Base-by-base conservation (phyloP, 2,113 vertebrate species). In the Oncorhynchus keta region DNA sequence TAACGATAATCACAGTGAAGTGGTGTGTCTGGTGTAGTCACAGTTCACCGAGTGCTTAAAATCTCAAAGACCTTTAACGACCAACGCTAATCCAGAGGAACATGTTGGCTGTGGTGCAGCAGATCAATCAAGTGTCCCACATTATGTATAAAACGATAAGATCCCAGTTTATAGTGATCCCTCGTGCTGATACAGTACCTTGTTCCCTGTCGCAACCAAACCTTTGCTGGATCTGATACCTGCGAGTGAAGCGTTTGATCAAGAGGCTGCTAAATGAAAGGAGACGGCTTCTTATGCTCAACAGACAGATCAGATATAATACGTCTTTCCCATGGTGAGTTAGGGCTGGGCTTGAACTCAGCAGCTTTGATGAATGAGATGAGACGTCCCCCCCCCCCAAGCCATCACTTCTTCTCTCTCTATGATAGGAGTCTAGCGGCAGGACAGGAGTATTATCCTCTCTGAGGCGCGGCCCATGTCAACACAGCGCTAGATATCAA, bases 231-330 rank as follows among this genome's bases (percentile, higher is more conserved):
- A 70, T 71, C 72, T 70, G 68, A 75, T 65, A 49, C 65, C 72
- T 35, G 68, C 48, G 16, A 9, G 20, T 49, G 67, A n/a, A 28
- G 12, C 30, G 62, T 74, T 68, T 79, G 77, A 83, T 77, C 59
- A 72, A 64, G n/a, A 62, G 28, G 65, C 51, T 69, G 20, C 26
- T 73, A 77, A 83, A 83, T 77, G 59, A 83, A 76, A 83, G 75
- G 71, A 83, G 81, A 77, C 75, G 65, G 49, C 66, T 51, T 76
- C 75, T 75, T 51, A 74, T 30, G 75, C 61, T 73, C 67, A 70
- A 71, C 22, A 75, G 78, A 28, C 68, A 67, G 73, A 75, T 80
- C 59, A 8, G 59, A 62, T 62, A 62, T 62, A n/a, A 62, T 62
- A 62, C n/a, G 8, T 55, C 20, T 62, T 12, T 18, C 67, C 57